phyloP scores from a whole-genome alignment of 2,888 invertebrate genomes.

The Rhaphigaster nebulosa region DNA sequence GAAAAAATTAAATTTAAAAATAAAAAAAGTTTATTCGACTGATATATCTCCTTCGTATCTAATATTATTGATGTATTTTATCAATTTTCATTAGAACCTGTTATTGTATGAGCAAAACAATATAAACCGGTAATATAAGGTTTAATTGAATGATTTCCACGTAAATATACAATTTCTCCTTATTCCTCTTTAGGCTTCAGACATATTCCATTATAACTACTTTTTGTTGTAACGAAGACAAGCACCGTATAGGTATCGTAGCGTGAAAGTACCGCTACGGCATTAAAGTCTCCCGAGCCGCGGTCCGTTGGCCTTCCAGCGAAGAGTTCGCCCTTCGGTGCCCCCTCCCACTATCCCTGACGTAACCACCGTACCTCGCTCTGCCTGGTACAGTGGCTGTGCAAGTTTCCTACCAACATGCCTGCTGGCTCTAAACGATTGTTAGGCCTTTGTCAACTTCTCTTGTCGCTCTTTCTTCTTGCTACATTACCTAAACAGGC shows the following conservation, averaged over 20 bases:
- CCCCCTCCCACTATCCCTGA: neutral
- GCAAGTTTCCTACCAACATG: neutral
- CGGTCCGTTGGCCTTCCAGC: slow-evolving; percentile 18
- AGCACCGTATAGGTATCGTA: neutral
- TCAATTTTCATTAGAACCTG: too few species aligned
- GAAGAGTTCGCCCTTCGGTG: slow-evolving; percentile 22
- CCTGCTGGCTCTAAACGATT: neutral
- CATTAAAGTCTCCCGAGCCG: slow-evolving; percentile 13
- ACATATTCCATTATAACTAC: neutral
- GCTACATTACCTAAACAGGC: neutral
- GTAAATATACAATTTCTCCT: neutral
- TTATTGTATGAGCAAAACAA: too few species aligned
- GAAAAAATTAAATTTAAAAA: too few species aligned
- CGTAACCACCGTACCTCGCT: slow-evolving; percentile 5
- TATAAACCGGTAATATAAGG: too few species aligned
- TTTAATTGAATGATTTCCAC: too few species aligned
- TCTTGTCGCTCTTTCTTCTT: slow-evolving; percentile 3
- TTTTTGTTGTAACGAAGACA: neutral
- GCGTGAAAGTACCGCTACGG: slow-evolving; percentile 16
- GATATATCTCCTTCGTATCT: too few species aligned
- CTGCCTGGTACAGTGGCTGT: slow-evolving; percentile 37
- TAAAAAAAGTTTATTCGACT: too few species aligned
- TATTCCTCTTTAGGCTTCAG: neutral
- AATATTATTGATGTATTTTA: too few species aligned
- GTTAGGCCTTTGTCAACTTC: neutral